Conservation (phyloP, 2,888 invertebrate species). For the Pyralis farinalis region DNA sequence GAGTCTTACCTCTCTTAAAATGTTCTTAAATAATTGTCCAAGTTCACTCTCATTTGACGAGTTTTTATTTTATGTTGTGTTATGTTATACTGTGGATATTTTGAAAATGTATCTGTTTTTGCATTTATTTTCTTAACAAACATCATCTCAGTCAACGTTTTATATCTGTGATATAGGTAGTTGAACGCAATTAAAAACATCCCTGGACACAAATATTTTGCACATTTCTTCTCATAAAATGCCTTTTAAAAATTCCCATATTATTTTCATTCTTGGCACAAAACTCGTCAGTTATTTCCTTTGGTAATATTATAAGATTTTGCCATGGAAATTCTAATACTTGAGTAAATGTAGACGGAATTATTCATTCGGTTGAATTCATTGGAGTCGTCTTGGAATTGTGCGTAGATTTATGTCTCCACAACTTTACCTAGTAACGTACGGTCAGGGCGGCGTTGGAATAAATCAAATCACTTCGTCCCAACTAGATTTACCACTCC, state of each 20-base stretch:
- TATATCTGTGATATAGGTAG: conserved; percentile 4
- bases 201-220: conserved; percentile 2
- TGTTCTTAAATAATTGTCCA: too few relatives aligned
- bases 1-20: too few relatives aligned
- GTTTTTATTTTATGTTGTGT: too few relatives aligned
- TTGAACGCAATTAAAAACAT: background rate
- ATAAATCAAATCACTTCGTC: conserved; percentile 51
- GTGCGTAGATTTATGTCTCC: conserved; percentile 58
- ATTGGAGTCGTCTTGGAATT: conserved; percentile 45
- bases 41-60: too few relatives aligned
- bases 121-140: too few relatives aligned
- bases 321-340: conserved; percentile 21
- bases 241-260: background rate
- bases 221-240: conserved; percentile 1
- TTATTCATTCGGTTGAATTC: conserved; percentile 56
- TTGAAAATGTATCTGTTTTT: too few relatives aligned
- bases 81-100: too few relatives aligned
- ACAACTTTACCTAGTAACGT: conserved; percentile 57
- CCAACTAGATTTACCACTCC: conserved; percentile 10
- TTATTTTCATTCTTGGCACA: conserved; percentile 1
- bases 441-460: conserved; percentile 40
- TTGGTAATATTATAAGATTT: conserved; percentile 4
- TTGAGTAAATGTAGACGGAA: conserved; percentile 48
- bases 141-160: conserved; percentile 11
- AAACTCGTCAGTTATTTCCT: background rate